Evolutionary conservation across 2,113 vertebrate species (phyloP).

Genomic region (Oceanodroma tethys): DNA sequence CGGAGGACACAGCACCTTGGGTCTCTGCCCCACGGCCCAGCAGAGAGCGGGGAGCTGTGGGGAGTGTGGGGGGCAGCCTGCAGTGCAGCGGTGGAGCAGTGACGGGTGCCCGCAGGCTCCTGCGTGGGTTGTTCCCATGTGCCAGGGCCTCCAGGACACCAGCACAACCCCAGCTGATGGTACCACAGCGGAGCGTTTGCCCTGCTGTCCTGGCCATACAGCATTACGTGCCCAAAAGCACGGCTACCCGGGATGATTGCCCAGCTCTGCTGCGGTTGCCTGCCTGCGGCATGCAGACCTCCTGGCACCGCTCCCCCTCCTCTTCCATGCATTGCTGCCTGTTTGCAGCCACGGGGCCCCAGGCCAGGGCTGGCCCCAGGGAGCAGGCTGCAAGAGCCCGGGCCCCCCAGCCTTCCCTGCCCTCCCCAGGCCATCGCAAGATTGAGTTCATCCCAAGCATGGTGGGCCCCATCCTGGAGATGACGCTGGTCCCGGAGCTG

Average conservation of each 20-base stretch:
- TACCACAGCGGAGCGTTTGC: not conserved
- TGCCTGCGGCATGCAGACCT: accelerated
- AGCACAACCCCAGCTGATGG: not conserved
- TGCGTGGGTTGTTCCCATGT: not conserved
- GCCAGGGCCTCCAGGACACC: not conserved
- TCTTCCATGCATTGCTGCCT: accelerated
- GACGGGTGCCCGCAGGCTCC: not conserved
- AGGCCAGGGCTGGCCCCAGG: not conserved
- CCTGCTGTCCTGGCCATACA: not conserved
- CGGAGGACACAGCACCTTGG: accelerated
- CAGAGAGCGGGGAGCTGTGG: not conserved
- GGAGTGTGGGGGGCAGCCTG: not conserved
- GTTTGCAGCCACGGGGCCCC: accelerated
- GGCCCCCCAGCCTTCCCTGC: not conserved
- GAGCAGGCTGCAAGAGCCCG: not conserved
- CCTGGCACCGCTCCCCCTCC: not conserved
- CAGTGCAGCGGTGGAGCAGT: not conserved
- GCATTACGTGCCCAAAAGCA: not conserved
- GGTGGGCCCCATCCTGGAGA: constrained; percentile 70
- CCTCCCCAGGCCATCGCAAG: constrained; percentile 37
- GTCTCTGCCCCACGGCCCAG: not conserved
- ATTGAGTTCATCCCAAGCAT: constrained; percentile 62
- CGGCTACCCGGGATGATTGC: not conserved
- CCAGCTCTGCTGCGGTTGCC: accelerated
- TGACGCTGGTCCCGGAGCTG: constrained; percentile 57